Evolutionary conservation across 2,113 vertebrate species (phyloP).

Genomic region (Synodontis membranacea): DNA sequence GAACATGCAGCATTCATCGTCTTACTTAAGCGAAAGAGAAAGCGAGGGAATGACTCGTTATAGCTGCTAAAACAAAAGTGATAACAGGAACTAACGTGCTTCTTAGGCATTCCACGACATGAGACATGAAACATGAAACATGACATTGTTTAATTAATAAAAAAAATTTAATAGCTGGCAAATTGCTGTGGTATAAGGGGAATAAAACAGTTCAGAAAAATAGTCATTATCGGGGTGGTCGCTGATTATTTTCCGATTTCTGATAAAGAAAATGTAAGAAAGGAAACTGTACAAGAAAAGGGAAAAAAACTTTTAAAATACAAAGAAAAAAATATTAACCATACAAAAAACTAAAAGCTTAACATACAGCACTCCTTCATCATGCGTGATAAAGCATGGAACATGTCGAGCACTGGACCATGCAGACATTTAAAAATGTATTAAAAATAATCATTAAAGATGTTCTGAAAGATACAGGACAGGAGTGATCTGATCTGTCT

Average conservation of each 20-base stretch:
- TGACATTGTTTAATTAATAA: background rate
- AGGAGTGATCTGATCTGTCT: background rate
- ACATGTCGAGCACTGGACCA: background rate
- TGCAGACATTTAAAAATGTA: background rate
- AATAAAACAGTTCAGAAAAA: background rate
- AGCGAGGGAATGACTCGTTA: background rate
- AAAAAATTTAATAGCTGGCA: background rate
- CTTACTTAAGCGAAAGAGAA: background rate
- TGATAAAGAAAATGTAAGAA: background rate
- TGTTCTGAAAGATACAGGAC: background rate
- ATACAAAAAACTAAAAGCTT: background rate
- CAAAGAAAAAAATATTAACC: background rate
- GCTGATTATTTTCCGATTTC: background rate
- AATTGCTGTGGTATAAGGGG: background rate
- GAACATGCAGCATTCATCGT: background rate
- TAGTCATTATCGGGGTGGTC: background rate
- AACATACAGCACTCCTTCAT: background rate
- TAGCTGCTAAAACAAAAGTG: background rate
- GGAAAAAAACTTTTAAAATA: background rate
- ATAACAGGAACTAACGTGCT: background rate
- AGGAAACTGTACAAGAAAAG: background rate
- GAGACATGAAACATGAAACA: no score
- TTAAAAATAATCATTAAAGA: background rate
- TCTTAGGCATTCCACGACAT: background rate
- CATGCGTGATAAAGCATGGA: background rate